Evolutionary conservation across 2,888 invertebrate species (phyloP), one percentile per base, ranked within the genome.

Genomic region (Heteromurus nitidus): DNA sequence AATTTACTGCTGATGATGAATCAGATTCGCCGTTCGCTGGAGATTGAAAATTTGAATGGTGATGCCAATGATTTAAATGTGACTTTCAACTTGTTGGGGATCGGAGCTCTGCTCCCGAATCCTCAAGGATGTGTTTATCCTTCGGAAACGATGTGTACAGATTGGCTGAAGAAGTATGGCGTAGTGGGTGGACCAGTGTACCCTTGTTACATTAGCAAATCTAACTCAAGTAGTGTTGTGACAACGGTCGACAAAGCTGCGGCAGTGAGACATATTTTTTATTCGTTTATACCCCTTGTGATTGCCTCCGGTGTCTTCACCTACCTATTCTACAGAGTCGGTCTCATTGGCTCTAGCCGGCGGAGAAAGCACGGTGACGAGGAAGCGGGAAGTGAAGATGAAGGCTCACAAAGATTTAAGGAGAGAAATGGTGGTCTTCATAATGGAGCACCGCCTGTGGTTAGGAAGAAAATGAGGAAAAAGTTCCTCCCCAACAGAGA

Each of bases 81-180:
- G 31, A 83, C 80, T 20, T 55, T 80, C 22, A 69, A 72, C n/a
- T 73, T 75, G 44, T 36, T 85, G 26, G 86, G 85, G 18, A 82
- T 85, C 16, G 87, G 84, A 0, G 83, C 84, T 13, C 74, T 87
- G n/a, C 82, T 85, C 65, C 87, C 87, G 11, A 87, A 87, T 64
- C 85, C 82, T 26, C 86, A 87, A 68, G 86, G 86, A 36, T 87
- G 87, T 72, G 85, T 87, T 2, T 87, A 87, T 55, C 87, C 87
- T 20, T 86, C 84, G 3, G 86, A 86, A 31, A 83, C 79, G 28
- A 64, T 73, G 5, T 87, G 87, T 79, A 36, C 53, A 11, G 85
- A 85, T 11, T 87, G 84, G 82, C 60, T 74, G 28, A 55, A 62
- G 9, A 70, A 68, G 18, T 86, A 85, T 82, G 86, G 86, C 13